Percentiles rank a stretch among this genome's conserved stretches.
These are phyloP conservation scores for Lagopus muta DNA, from an alignment of 2,113 vertebrate species.

Conservation along the genomic window DNA sequence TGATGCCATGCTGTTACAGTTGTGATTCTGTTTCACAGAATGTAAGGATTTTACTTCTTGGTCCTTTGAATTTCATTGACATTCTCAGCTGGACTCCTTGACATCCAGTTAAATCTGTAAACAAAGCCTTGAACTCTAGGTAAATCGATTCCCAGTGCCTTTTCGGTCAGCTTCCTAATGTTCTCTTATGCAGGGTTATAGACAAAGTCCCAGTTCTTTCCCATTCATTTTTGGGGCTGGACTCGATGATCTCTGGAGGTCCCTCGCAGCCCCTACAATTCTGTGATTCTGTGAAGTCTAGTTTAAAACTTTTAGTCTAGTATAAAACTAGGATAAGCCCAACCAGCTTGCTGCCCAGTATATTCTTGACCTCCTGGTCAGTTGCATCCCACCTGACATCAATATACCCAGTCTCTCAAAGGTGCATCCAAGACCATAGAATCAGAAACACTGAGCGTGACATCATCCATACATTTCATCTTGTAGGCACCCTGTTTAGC, in stretches of 20 bases:
- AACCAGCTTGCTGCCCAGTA: too few species aligned
- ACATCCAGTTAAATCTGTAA: constrained; percentile 14
- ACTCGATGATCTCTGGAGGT: too few species aligned
- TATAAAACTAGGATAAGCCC: too few species aligned
- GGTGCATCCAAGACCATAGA: too few species aligned
- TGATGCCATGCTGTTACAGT: neutral
- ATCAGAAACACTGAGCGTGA: too few species aligned
- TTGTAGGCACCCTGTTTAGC: neutral
- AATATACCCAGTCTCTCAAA: too few species aligned
- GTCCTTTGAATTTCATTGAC: constrained; percentile 1
- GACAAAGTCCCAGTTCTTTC: neutral
- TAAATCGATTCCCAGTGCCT: neutral
- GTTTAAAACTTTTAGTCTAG: too few species aligned
- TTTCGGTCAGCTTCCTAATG: neutral
- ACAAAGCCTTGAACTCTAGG: neutral
- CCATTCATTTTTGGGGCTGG: too few species aligned
- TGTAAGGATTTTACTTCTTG: constrained; percentile 20
- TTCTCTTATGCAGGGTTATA: neutral
- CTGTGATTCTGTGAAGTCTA: too few species aligned
- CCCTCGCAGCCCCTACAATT: too few species aligned
- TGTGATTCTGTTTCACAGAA: neutral
- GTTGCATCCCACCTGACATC: too few species aligned
- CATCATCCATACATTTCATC: neutral
- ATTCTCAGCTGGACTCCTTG: neutral
- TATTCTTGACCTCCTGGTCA: too few species aligned